Percentiles rank a stretch among this genome's conserved stretches.
These are phyloP conservation scores for Watsonalla cultraria DNA, from an alignment of 2,888 invertebrate genomes.

Conservation along the genomic window DNA sequence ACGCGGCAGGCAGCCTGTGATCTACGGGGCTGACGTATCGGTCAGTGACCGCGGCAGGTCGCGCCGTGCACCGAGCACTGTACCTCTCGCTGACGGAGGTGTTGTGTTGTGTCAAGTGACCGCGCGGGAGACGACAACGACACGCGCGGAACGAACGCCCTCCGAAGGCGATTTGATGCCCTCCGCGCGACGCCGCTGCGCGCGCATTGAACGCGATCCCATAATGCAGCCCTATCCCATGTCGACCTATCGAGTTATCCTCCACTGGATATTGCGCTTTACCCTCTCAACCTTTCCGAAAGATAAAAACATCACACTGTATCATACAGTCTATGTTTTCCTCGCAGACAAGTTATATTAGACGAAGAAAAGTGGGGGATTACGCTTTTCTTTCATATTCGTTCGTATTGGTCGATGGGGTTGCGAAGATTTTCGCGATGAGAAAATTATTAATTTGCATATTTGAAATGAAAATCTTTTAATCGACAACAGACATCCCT, in stretches of 20 bases:
- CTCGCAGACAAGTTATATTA: background rate
- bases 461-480: constrained; percentile 27
- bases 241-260: constrained; percentile 75
- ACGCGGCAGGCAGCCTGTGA: constrained; percentile 26
- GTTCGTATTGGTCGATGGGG: background rate
- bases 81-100: constrained; percentile 54
- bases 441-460: constrained; percentile 17
- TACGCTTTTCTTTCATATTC: background rate
- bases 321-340: background rate
- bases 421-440: background rate
- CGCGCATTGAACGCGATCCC: constrained; percentile 60
- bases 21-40: constrained; percentile 42
- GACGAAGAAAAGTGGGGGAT: no score
- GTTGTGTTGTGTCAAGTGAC: constrained; percentile 55
- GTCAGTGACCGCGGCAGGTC: constrained; percentile 63
- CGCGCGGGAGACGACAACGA: constrained; percentile 48
- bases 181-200: constrained; percentile 72
- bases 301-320: constrained; percentile 31
- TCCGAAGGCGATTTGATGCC: constrained; percentile 74
- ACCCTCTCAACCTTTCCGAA: constrained; percentile 50
- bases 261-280: constrained; percentile 52
- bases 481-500: constrained; percentile 75
- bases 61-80: constrained; percentile 37
- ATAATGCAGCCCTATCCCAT: constrained; percentile 73
- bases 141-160: constrained; percentile 70